Percentiles rank a stretch among this genome's conserved stretches.
Conservation (phyloP, 2,888 invertebrate species). For the Nephrotoma guestfalica region DNA sequence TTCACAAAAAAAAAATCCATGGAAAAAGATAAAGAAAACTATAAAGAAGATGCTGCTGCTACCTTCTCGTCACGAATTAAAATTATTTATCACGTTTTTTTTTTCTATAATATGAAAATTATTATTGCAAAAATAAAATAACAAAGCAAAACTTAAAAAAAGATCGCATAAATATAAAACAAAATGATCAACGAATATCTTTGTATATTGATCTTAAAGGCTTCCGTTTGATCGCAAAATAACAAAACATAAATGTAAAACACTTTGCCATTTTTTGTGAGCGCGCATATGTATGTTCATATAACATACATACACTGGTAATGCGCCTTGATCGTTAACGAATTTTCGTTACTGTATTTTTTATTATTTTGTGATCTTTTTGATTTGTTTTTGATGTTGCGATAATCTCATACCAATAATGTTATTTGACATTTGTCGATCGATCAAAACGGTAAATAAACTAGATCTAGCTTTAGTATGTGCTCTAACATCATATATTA, state of each 20-base stretch:
- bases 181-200: background rate
- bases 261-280: background rate
- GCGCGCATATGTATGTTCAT: background rate
- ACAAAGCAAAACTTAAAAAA: background rate
- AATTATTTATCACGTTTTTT: conserved; percentile 4
- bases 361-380: background rate
- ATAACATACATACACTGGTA: background rate
- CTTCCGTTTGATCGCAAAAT: background rate
- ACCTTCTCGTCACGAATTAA: conserved; percentile 4
- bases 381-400: background rate
- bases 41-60: background rate
- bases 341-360: background rate
- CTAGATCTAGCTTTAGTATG: background rate
- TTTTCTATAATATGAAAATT: background rate
- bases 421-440: background rate
- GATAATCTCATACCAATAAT: background rate
- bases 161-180: background rate
- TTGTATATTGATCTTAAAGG: background rate
- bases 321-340: background rate
- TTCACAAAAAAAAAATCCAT: conserved; percentile 2
- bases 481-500: background rate
- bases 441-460: background rate
- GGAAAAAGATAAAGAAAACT: background rate
- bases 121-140: conserved; percentile 1
- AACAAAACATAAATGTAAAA: background rate